Evolutionary conservation across 1,140 invertebrate species (phyloP).

Genomic region (Formica selysi): DNA sequence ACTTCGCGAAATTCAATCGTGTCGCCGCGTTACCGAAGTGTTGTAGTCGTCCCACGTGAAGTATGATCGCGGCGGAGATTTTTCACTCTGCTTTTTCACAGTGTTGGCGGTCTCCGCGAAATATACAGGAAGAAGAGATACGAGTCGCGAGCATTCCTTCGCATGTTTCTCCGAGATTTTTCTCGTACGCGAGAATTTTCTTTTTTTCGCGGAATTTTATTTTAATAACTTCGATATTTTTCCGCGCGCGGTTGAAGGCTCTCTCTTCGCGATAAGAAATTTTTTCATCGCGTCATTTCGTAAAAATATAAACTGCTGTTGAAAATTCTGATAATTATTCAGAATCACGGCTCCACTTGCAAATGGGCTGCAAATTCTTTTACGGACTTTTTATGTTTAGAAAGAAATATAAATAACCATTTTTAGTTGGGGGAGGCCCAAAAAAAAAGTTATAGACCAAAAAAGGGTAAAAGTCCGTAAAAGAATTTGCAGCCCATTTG

Average conservation of each 20-base stretch:
- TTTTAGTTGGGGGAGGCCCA: too few relatives aligned
- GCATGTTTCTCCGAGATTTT: neutral
- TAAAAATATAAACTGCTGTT: neutral
- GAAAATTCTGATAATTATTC: neutral
- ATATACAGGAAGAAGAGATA: neutral
- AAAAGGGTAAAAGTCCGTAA: too few relatives aligned
- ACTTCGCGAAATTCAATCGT: conserved; percentile 7
- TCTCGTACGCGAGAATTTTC: neutral
- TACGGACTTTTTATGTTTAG: too few relatives aligned
- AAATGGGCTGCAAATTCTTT: too few relatives aligned
- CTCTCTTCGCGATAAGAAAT: too few relatives aligned
- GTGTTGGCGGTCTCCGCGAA: neutral
- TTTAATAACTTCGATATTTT: neutral
- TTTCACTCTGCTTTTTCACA: conserved; percentile 10
- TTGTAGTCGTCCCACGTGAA: conserved; percentile 4
- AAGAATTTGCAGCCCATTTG: too few relatives aligned
- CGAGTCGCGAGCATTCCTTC: conserved; percentile 1
- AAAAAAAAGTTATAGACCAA: too few relatives aligned
- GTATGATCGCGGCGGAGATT: conserved; percentile 36
- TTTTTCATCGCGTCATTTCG: neutral
- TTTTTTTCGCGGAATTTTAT: neutral
- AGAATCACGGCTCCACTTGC: too few relatives aligned
- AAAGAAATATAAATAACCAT: too few relatives aligned
- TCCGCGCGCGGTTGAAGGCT: neutral
- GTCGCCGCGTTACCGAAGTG: neutral